Evolutionary conservation across 2,888 invertebrate species (phyloP), one percentile per base, ranked within the genome.

Genomic region (Drosophila antonietae): DNA sequence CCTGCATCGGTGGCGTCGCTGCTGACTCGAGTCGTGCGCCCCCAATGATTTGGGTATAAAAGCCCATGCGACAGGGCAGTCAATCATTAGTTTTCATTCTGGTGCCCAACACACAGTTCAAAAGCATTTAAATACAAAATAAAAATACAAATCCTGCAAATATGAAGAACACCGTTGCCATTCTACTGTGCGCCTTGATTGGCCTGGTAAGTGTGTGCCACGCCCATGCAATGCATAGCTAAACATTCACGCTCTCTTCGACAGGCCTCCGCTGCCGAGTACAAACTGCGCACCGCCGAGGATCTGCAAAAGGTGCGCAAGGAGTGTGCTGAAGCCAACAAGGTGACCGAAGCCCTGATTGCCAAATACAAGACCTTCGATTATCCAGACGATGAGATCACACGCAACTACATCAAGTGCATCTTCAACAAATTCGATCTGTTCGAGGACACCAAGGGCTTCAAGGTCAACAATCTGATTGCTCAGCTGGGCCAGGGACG

Each of bases 311-410:
- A 86, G 63, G 90, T 87, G 31, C 91, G 93, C 69, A 91, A 91
- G 78, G 92, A 92, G 74, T 93, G 93, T 69, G 90, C 90, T 41
- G 89, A 88, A 59, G 75, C 89, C 41, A 90, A 90, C 68, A 91
- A 91, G 69, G 90, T 93, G 44, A 83, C 93, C 8, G 88, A 90
- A 39, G 92, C 84, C 3, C 76, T 91, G 64, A 86, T 92, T 58
- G 91, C 92, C 66, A 92, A 93, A 74, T 93, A 91, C 85, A 93
- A 92, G 86, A 89, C 90, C 67, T 92, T 91, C 73, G 92, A 93
- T 18, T 93, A 92, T 77, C 90, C 92, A 57, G 92, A 92, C 44
- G 93, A 93, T 80, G 92, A 92, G 64, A 86, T 89, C 51, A 93
- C 93, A 15, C 91, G 90, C 72, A 92, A 91, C 75, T 93, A 93